A percentile compares a stretch with the other conserved stretches of the same genome.
Conservation (phyloP, 2,113 vertebrate genomes). For the Sciurus niger region DNA sequence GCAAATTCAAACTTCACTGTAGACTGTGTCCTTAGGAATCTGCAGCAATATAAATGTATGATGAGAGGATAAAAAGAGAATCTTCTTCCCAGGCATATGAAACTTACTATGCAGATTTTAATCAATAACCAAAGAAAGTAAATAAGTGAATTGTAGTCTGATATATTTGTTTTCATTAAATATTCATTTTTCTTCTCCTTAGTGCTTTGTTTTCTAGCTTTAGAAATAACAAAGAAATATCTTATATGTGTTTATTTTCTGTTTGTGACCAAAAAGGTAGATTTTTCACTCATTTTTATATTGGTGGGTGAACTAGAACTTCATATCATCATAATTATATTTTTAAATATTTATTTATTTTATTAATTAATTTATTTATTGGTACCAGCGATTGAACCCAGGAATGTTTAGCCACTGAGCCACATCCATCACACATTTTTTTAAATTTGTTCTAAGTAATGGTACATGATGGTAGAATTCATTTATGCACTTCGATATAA, state of each 20-base stretch:
- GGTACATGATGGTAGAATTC: too few relatives aligned
- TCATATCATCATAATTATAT: not conserved
- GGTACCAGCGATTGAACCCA: too few relatives aligned
- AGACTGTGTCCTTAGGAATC: not conserved
- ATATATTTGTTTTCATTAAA: not conserved
- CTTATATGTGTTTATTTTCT: not conserved
- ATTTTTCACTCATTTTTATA: not conserved
- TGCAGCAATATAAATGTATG: not conserved
- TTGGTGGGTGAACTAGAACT: not conserved
- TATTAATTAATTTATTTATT: not conserved
- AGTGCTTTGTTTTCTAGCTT: not conserved
- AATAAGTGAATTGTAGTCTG: not conserved
- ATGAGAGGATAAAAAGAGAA: not conserved
- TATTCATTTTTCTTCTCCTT: not conserved
- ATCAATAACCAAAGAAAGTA: conserved; percentile 15
- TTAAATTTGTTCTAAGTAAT: too few relatives aligned
- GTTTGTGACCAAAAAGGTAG: not conserved
- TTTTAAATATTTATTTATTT: conserved; percentile 20
- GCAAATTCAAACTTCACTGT: not conserved
- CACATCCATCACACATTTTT: too few relatives aligned
- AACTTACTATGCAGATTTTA: not conserved
- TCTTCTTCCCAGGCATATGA: not conserved
- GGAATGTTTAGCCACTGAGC: too few relatives aligned
- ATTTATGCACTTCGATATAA: too few relatives aligned
- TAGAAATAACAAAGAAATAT: conserved; percentile 19